Base-by-base conservation (phyloP, 2,797 vertebrate genomes). In the Cuniculus paca region DNA sequence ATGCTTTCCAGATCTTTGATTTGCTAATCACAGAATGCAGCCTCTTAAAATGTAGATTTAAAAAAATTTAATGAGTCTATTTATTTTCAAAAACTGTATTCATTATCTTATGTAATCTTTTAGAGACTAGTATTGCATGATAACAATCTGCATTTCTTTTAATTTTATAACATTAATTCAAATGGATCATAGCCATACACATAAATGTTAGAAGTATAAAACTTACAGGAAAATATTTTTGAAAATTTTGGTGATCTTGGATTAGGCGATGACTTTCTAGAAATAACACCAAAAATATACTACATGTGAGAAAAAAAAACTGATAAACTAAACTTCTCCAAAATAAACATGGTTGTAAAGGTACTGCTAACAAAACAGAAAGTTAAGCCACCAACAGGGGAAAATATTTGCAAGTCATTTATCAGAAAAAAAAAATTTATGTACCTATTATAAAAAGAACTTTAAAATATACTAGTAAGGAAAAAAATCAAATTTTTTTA, bases 11-110 rank as follows among this genome's bases (percentile, higher is more conserved):
- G n/a, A n/a, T n/a, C n/a, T n/a, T n/a, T n/a, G n/a, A n/a, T n/a
- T n/a, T n/a, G n/a, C n/a, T n/a, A n/a, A n/a, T n/a, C n/a, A n/a
- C n/a, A n/a, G n/a, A n/a, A n/a, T n/a, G n/a, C n/a, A n/a, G n/a
- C n/a, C n/a, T n/a, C n/a, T n/a, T n/a, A n/a, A n/a, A n/a, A n/a
- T n/a, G n/a, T 56, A 85, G 22, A 2, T 54, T 34, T 56, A 6
- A 48, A 77, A 88, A 78, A 26, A 14, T 26, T 68, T 60, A 75
- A 50, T 80, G n/a, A 89, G 45, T 50, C 16, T 36, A 28, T 24
- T 84, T 60, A 79, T 63, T 85, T 91, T 94, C 17, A 91, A 61
- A 85, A 61, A 17, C 45, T 60, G 50, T 56, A 85, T 70, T 85
- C 16, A 34, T 88, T 83, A 52, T 52, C 14, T 74, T 61, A 84